phyloP scores from a whole-genome alignment of 2,888 invertebrate species.

The Limenitis camilla region DNA sequence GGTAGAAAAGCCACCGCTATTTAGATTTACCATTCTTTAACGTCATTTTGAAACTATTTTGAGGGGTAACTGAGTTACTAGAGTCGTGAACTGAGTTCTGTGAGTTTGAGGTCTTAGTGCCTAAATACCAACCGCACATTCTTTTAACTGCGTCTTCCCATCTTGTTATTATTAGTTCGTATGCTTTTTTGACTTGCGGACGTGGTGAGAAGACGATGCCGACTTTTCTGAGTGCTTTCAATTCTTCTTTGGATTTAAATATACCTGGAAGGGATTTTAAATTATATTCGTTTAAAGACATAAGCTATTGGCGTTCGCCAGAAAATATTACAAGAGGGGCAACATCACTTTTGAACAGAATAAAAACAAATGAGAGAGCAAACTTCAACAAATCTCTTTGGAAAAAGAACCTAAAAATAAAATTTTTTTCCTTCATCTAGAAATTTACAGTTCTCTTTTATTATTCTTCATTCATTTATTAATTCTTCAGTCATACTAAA shows the following conservation, averaged over 20 bases:
- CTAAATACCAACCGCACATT: slow-evolving; percentile 73
- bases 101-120: slow-evolving; percentile 28
- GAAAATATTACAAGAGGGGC: no score
- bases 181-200: slow-evolving; percentile 42
- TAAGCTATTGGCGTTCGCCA: no score
- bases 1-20: slow-evolving; percentile 60
- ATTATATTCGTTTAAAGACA: no score
- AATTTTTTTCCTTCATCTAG: no score
- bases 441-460: no score
- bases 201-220: slow-evolving; percentile 78
- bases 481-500: no score
- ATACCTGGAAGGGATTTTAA: slow-evolving; percentile 67
- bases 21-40: slow-evolving; percentile 36
- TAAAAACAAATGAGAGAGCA: no score
- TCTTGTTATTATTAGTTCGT: slow-evolving; percentile 50
- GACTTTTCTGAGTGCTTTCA: slow-evolving; percentile 74
- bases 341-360: no score
- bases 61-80: slow-evolving; percentile 33
- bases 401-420: no score
- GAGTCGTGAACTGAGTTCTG: slow-evolving; percentile 35
- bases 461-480: no score
- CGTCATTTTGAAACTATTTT: slow-evolving; percentile 41
- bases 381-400: no score
- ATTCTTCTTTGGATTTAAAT: slow-evolving; percentile 81
- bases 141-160: slow-evolving; percentile 77